Base-by-base conservation (phyloP, 2,113 vertebrate genomes). In the Dipodomys spectabilis region DNA sequence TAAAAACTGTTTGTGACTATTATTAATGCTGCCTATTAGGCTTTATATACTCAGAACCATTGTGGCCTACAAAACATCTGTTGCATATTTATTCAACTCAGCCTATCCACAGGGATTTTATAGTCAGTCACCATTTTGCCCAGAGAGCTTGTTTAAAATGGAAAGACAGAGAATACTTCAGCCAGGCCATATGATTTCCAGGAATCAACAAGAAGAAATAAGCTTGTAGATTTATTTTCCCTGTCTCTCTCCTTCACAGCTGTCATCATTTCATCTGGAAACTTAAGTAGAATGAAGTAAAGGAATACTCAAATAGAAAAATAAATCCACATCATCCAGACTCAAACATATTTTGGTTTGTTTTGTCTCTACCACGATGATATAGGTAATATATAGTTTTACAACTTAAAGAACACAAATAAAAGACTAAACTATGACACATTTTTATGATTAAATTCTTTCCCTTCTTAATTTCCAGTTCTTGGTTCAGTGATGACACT, bases 231-330 rank as follows among this genome's bases (percentile, higher is more conserved):
- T 79, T 85, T 79, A 35, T 81, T 28, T 90, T 85, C 10, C 2
- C 60, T 89, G 6, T 74, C 57, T 72, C 23, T 93, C 39, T 72
- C 23, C 82, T 94, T 88, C 39, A 85, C 7, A 82, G 9, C 3
- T 92, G 7, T 62, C 12, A 88, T 45, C 1, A 0, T 49, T 72
- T 80, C 16, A 74, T 92, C 68, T 73, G 77, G n/a, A 96, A 92
- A 93, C 80, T 93, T 80, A 88, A 60, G 30, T 74, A 78, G 53
- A 94, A 69, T 44, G 62, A 90, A 90, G 69, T 82, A 81, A 6
- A 77, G 49, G 16, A 22, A 94, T 73, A 75, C 60, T 75, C 25
- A 96, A 78, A 68, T 30, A 75, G 32, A 88, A 94, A 93, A 90
- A 64, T 77, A 93, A 93, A 80, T 80, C 11, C 64, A 92, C 25